Percentiles rank a stretch among this genome's conserved stretches.
Evolutionary conservation across 2,888 invertebrate species (phyloP).

Genomic region (Mylabris sibirica): DNA sequence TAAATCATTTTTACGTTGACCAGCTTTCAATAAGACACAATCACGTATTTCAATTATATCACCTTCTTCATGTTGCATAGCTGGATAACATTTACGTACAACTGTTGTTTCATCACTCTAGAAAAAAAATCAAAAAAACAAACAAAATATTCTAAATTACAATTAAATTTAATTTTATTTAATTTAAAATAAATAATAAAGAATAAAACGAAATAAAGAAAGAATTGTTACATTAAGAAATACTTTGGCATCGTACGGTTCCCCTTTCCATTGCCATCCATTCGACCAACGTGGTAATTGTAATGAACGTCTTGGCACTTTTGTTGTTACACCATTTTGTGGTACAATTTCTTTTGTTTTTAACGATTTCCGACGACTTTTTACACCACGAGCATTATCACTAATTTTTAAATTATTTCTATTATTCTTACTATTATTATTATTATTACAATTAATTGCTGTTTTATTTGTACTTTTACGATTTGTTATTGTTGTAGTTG

Average conservation of each 20-base stretch:
- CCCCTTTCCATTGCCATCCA: slow-evolving; percentile 92
- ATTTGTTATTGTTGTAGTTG: slow-evolving; percentile 39
- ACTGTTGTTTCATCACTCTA: slow-evolving; percentile 80
- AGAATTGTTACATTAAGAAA: slow-evolving; percentile 76
- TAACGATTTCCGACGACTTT: slow-evolving; percentile 49
- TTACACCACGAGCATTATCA: slow-evolving; percentile 38
- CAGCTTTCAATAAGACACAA: slow-evolving; percentile 90
- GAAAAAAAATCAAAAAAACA: slow-evolving; percentile 40
- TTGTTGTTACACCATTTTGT: slow-evolving; percentile 37
- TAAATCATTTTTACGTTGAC: slow-evolving; percentile 80
- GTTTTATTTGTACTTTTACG: slow-evolving; percentile 63
- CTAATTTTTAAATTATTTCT: slow-evolving; percentile 40
- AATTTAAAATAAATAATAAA: too few species aligned
- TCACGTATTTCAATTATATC: slow-evolving; percentile 87
- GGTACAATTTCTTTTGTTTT: slow-evolving; percentile 48
- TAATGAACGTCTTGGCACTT: slow-evolving; percentile 52
- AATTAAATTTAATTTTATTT: too few species aligned
- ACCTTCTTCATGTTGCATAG: slow-evolving; percentile 89
- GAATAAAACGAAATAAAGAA: too few species aligned
- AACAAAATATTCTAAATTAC: slow-evolving; percentile 11
- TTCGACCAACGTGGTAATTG: slow-evolving; percentile 81
- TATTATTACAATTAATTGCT: slow-evolving; percentile 60
- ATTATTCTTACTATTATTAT: slow-evolving; percentile 50
- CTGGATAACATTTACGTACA: slow-evolving; percentile 84
- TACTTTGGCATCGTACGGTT: slow-evolving; percentile 82